Evolutionary conservation across 2,113 vertebrate species (phyloP).

Genomic region (Taxidea taxus): DNA sequence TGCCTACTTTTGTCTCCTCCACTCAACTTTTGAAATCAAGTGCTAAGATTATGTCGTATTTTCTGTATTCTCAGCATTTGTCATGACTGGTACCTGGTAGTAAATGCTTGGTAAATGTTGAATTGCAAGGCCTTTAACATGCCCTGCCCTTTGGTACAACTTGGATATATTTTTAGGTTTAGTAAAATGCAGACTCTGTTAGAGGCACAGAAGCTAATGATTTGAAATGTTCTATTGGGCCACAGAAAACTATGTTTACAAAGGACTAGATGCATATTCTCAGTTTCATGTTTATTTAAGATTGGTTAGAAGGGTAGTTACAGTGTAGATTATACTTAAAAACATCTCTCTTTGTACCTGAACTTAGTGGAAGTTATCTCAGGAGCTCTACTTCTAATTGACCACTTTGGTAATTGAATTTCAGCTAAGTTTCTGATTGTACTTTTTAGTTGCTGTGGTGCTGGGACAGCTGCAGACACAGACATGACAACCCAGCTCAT

Average conservation of each 20-base stretch:
- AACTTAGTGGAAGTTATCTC: not conserved
- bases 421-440: not conserved
- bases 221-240: not conserved
- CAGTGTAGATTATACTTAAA: not conserved
- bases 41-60: not conserved
- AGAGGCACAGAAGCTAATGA: not conserved
- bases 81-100: not conserved
- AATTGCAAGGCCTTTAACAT: not conserved
- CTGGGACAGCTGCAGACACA: constrained; percentile 97
- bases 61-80: constrained; percentile 9
- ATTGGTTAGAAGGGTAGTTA: not conserved
- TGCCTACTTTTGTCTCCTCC: not conserved
- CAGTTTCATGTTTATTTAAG: constrained; percentile 20
- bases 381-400: not conserved
- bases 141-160: not conserved
- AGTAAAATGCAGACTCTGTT: not conserved
- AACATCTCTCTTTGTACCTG: not conserved
- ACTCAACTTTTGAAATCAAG: not conserved
- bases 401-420: not conserved
- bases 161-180: constrained; percentile 13
- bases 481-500: constrained; percentile 99
- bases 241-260: not conserved
- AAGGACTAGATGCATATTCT: not conserved
- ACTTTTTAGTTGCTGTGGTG: constrained; percentile 92
- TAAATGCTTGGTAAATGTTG: constrained; percentile 6